Percentiles rank a stretch among this genome's conserved stretches.
Evolutionary conservation across 1,140 invertebrate species (phyloP).

Genomic region (Drosophila santomea): DNA sequence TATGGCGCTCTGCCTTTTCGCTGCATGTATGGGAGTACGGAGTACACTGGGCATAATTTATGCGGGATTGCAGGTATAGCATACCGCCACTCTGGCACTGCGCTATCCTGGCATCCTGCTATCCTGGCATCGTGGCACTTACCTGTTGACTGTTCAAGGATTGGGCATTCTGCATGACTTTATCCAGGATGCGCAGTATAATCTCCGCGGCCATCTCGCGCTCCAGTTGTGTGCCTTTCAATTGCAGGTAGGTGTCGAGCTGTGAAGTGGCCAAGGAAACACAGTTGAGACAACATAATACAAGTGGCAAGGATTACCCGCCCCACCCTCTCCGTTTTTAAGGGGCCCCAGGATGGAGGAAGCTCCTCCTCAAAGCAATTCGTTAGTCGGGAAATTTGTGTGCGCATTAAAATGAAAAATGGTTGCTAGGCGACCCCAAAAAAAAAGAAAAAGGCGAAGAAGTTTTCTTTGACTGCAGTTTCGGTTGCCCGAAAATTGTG

Average conservation of each 20-base stretch:
- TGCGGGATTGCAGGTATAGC: constrained; percentile 55
- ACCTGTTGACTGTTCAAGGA: constrained; percentile 85
- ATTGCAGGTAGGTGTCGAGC: constrained; percentile 83
- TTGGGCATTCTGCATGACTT: constrained; percentile 84
- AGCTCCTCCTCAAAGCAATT: constrained; percentile 39
- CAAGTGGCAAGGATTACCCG: constrained; percentile 6
- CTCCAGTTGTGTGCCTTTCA: constrained; percentile 84
- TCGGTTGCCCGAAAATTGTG: constrained; percentile 70
- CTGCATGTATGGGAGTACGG: too few species aligned
- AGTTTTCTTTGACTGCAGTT: constrained; percentile 62
- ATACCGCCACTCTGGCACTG: neutral
- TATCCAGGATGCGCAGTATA: constrained; percentile 83
- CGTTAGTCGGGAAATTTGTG: constrained; percentile 80
- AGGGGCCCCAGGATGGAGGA: neutral
- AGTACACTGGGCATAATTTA: constrained; percentile 62
- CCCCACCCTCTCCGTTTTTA: too few species aligned
- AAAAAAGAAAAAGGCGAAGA: constrained; percentile 7
- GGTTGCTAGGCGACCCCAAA: constrained; percentile 59
- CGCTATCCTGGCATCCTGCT: neutral
- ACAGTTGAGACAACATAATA: constrained; percentile 42
- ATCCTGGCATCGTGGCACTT: constrained; percentile 17
- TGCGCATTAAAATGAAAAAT: constrained; percentile 84
- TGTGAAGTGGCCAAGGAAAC: constrained; percentile 67
- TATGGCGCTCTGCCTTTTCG: constrained; percentile 44
- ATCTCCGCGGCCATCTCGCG: constrained; percentile 84